A percentile compares a stretch with the other conserved stretches of the same genome.
These are phyloP conservation scores for Notolepis coatsorum DNA, from an alignment of 2,797 vertebrate species.

Conservation along the genomic window DNA sequence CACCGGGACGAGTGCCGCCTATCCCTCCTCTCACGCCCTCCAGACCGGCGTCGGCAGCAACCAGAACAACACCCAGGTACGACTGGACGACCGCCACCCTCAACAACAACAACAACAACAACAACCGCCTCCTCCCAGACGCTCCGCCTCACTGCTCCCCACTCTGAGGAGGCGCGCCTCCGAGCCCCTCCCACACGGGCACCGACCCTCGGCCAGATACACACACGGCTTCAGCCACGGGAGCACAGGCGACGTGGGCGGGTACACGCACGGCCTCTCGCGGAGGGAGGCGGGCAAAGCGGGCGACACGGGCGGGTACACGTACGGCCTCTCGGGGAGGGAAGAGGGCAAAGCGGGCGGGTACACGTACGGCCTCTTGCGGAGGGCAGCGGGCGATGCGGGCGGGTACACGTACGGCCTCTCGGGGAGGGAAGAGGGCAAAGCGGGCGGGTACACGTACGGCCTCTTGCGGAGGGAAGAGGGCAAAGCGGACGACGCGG, in stretches of 20 bases:
- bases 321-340: no score
- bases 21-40: neutral
- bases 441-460: no score
- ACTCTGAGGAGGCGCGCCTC: slow-evolving; percentile 56
- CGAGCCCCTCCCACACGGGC: slow-evolving; percentile 47
- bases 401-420: no score
- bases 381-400: no score
- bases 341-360: no score
- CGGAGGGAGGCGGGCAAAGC: slow-evolving; percentile 22
- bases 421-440: no score
- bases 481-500: no score
- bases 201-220: slow-evolving; percentile 32
- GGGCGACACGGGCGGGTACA: no score
- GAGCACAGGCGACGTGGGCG: neutral
- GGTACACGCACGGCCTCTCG: accelerated
- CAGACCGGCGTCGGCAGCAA: neutral
- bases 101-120: neutral
- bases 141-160: slow-evolving; percentile 55
- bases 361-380: no score
- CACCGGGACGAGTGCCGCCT: neutral
- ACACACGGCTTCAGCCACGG: slow-evolving; percentile 26
- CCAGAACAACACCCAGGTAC: slow-evolving; percentile 80
- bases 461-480: no score
- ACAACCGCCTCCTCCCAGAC: slow-evolving; percentile 34
- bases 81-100: slow-evolving; percentile 27